Conservation (phyloP, 2,797 vertebrate genomes). For the Glyptemys insculpta region DNA sequence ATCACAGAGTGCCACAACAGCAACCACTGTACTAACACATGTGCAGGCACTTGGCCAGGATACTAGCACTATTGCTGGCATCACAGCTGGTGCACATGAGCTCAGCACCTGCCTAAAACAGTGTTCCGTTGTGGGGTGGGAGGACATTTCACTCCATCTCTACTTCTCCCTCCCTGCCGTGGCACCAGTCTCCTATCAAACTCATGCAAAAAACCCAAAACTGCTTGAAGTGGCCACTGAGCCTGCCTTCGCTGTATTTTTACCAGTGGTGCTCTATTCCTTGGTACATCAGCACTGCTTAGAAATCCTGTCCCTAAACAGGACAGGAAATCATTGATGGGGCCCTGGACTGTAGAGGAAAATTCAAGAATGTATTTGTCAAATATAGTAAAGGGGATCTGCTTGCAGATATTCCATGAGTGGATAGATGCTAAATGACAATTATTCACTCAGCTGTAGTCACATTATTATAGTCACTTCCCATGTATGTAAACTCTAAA, state of each 20-base stretch:
- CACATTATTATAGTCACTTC: neutral
- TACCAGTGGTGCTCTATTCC: neutral
- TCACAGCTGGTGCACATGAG: neutral
- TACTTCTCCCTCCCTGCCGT: accelerated
- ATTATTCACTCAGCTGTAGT: neutral
- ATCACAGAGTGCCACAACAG: neutral
- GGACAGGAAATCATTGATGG: neutral
- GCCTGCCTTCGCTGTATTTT: neutral
- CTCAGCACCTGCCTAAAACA: neutral
- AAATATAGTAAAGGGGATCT: conserved; percentile 6
- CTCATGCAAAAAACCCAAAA: neutral
- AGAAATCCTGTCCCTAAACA: neutral
- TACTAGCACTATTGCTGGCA: neutral
- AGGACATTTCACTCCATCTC: neutral
- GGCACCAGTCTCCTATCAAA: neutral
- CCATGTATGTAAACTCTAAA: neutral
- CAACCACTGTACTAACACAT: accelerated
- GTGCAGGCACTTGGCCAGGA: accelerated
- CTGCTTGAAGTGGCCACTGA: neutral
- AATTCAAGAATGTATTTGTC: neutral
- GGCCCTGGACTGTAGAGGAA: neutral
- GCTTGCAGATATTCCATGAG: neutral
- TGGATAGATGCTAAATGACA: neutral
- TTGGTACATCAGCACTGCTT: neutral
- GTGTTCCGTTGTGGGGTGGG: neutral